These are phyloP conservation scores for Hyposoter dolosus DNA, from an alignment of 2,888 invertebrate species.

Conservation along the genomic window DNA sequence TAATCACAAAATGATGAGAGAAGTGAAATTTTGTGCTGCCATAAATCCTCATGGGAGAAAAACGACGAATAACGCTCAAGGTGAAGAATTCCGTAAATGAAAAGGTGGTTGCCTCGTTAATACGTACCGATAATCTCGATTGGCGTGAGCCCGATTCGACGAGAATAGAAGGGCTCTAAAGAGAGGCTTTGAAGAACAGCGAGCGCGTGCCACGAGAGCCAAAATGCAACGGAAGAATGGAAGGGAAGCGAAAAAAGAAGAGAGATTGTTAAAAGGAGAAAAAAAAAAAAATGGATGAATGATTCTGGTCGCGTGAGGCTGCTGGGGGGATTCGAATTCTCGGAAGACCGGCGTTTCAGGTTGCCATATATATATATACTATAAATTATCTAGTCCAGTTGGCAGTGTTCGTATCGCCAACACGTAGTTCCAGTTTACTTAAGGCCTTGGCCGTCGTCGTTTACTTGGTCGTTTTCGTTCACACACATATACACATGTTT, in stretches of 20 bases:
- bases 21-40: neutral
- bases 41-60: neutral
- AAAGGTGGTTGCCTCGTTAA: constrained; percentile 7
- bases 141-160: neutral
- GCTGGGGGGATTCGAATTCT: constrained; percentile 73
- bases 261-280: constrained; percentile 44
- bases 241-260: neutral
- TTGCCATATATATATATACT: constrained; percentile 74
- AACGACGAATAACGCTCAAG: neutral
- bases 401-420: constrained; percentile 71
- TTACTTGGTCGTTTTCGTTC: constrained; percentile 15
- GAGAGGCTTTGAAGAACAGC: neutral
- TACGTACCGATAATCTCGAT: neutral
- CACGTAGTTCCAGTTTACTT: constrained; percentile 74
- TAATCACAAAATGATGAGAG: neutral
- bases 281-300: constrained; percentile 62
- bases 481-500: constrained; percentile 7
- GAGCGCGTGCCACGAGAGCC: constrained; percentile 16
- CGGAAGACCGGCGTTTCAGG: constrained; percentile 74
- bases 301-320: constrained; percentile 45
- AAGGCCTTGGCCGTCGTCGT: constrained; percentile 64
- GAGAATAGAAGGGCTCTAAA: neutral
- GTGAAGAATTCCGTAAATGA: neutral
- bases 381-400: constrained; percentile 64
- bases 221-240: constrained; percentile 13